These are phyloP conservation scores for Cynopterus sphinx DNA, from an alignment of 2,797 vertebrate species.

Conservation along the genomic window DNA sequence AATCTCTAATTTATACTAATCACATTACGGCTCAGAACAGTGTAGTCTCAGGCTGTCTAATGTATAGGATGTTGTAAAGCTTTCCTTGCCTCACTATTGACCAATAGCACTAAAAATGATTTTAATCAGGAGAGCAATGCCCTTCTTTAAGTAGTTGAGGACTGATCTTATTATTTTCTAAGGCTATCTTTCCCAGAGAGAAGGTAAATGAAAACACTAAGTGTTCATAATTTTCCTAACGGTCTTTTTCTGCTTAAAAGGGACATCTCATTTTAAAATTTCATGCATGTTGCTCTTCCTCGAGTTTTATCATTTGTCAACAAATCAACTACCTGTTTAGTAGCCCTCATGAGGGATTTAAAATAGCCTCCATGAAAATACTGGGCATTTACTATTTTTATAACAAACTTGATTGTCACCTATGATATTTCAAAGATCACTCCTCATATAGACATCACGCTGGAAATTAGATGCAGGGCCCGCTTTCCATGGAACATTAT, in stretches of 20 bases:
- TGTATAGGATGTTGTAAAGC: constrained; percentile 55
- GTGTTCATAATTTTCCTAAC: constrained; percentile 82
- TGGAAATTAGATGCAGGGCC: constrained; percentile 90
- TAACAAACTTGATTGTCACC: constrained; percentile 89
- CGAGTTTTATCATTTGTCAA: constrained; percentile 87
- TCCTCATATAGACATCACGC: constrained; percentile 89
- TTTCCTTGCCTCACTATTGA: constrained; percentile 62
- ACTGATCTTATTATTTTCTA: constrained; percentile 75
- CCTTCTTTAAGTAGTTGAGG: constrained; percentile 74
- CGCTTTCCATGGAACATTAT: constrained; percentile 90
- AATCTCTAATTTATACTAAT: constrained; percentile 68
- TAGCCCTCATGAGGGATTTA: constrained; percentile 86
- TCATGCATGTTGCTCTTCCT: constrained; percentile 83
- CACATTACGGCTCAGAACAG: constrained; percentile 17
- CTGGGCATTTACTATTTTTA: constrained; percentile 86
- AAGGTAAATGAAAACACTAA: constrained; percentile 78
- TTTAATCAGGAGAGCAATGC: constrained; percentile 75
- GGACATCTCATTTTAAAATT: constrained; percentile 81
- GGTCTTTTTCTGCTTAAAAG: constrained; percentile 78
- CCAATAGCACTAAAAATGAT: constrained; percentile 74
- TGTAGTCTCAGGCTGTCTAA: constrained; percentile 53
- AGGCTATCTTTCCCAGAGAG: constrained; percentile 75
- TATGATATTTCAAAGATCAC: constrained; percentile 89
- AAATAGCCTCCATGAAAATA: constrained; percentile 86
- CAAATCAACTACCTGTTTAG: constrained; percentile 88